Base-by-base conservation (phyloP, 2,797 vertebrate species). In the Halcyon smyrnensis region DNA sequence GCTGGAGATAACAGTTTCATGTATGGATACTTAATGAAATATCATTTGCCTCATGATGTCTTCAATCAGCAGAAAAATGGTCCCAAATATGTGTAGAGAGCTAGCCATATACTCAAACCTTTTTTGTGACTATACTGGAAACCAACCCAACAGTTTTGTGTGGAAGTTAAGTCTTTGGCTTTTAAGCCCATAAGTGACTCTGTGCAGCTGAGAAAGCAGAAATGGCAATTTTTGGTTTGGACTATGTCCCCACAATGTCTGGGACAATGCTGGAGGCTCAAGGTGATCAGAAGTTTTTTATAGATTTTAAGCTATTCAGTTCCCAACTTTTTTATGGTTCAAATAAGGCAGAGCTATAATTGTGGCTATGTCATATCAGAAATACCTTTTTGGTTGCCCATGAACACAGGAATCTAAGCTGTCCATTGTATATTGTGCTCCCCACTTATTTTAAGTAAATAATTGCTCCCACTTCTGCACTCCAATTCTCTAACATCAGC, bases 401-500 rank as follows among this genome's bases (percentile, higher is more conserved):
- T 7, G 45, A 92, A 71, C 0, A 7, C 36, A 68, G 12, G 25
- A 92, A 76, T 59, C 21, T 59, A 92, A 45, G 91, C 70, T 87
- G 45, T 45, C n/a, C 16, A 2, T 10, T 59, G 59, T 43, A 80
- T 41, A n/a, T 41, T 77, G 36, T 20, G 56, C 75, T 85, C 34
- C 15, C 9, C 24, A 39, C 68, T 94, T 93, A 68, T 7, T 90
- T 45, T 45, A 71, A 71, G 50, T 68, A 73, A 93, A 88, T 87
- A 85, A 84, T 82, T 80, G 13, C 51, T 93, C 87, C 73, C 32
- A 83, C 34, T 89, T 90, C 84, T 79, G 53, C 37, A 37, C 39
- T 84, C 21, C 2, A 4, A 16, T 57, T 79, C 57, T 90, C 37
- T 48, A 60, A 87, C 19, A 39, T 84, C 54, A 9, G 2, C 25